Percentiles rank a stretch among this genome's conserved stretches.
Evolutionary conservation across 2,888 invertebrate species (phyloP).

Genomic region (Agrilus cyanescens): DNA sequence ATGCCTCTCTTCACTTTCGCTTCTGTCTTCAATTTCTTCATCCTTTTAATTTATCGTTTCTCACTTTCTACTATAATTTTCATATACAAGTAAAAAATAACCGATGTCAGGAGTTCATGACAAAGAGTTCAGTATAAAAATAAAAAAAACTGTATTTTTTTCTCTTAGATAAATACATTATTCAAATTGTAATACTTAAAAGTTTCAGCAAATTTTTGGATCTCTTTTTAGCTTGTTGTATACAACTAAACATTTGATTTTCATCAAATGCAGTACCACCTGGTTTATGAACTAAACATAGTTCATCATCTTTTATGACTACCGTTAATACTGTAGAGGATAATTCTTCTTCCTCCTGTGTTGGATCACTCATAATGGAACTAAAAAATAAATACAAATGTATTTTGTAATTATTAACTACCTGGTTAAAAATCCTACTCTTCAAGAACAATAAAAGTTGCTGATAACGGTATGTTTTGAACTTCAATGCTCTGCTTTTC

Average conservation of each 20-base stretch:
- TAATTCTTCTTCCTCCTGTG: slow-evolving; percentile 69
- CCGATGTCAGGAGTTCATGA: too few species aligned
- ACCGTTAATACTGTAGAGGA: slow-evolving; percentile 57
- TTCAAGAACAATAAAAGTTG: slow-evolving; percentile 66
- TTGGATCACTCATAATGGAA: slow-evolving; percentile 61
- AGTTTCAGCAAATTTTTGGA: slow-evolving; percentile 25
- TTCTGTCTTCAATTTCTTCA: too few species aligned
- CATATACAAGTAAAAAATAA: background rate
- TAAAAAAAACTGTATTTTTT: too few species aligned
- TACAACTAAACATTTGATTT: slow-evolving; percentile 45
- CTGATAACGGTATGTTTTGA: slow-evolving; percentile 51
- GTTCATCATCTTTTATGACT: slow-evolving; percentile 46
- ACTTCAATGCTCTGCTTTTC: slow-evolving; percentile 44
- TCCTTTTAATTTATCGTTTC: too few species aligned
- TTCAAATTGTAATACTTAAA: too few species aligned
- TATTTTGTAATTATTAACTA: background rate
- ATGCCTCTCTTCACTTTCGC: too few species aligned
- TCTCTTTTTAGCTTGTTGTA: slow-evolving; percentile 48
- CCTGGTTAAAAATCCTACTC: slow-evolving; percentile 38
- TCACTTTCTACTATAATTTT: too few species aligned
- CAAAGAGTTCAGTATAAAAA: too few species aligned
- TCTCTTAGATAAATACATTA: background rate
- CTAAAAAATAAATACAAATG: slow-evolving; percentile 38
- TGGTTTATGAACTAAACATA: slow-evolving; percentile 62
- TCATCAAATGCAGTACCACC: slow-evolving; percentile 54